Evolutionary conservation across 2,888 invertebrate genomes (phyloP).

Genomic region (Lutraria lutraria): DNA sequence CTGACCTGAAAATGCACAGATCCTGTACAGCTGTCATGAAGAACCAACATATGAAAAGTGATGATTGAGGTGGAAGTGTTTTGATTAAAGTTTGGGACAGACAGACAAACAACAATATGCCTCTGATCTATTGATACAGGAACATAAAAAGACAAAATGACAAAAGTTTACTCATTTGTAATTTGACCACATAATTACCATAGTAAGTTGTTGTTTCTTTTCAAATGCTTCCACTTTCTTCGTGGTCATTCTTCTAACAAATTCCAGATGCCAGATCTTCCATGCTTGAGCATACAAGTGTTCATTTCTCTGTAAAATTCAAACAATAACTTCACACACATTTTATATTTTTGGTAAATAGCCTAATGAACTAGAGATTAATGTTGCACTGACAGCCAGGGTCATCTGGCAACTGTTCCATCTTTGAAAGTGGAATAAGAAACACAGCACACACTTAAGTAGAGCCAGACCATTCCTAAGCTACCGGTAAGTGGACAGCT

Average conservation of each 20-base stretch:
- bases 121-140: too few species aligned
- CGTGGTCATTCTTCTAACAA: constrained; percentile 64
- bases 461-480: too few species aligned
- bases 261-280: constrained; percentile 77
- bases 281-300: constrained; percentile 68
- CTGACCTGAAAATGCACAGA: too few species aligned
- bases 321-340: background rate
- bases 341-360: background rate
- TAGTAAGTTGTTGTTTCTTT: constrained; percentile 70
- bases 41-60: too few species aligned
- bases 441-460: too few species aligned
- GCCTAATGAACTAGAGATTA: background rate
- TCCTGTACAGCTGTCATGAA: too few species aligned
- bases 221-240: constrained; percentile 69
- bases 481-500: too few species aligned
- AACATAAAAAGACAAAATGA: background rate
- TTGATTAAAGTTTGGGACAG: background rate
- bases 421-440: too few species aligned
- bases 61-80: too few species aligned
- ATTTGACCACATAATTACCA: constrained; percentile 61
- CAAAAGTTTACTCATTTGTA: background rate
- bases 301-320: constrained; percentile 65
- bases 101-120: too few species aligned
- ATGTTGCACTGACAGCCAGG: background rate
- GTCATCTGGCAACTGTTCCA: background rate